Percentiles rank a stretch among this genome's conserved stretches.
phyloP scores from a whole-genome alignment of 1,140 invertebrate species.

The Phenacoccus solenopsis region DNA sequence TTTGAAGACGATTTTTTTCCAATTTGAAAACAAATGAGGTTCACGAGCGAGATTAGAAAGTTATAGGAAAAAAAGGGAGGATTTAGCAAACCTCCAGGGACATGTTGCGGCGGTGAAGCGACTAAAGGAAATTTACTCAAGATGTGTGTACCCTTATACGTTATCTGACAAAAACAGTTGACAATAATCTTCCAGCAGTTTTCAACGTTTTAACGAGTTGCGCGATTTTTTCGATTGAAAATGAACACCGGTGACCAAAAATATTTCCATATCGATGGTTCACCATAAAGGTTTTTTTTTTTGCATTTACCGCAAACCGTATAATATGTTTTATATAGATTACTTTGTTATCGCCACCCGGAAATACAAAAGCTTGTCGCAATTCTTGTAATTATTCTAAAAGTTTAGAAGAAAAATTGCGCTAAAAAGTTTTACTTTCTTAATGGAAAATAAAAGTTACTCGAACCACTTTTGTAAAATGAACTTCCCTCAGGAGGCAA shows the following conservation, averaged over 20 bases:
- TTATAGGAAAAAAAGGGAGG: not conserved
- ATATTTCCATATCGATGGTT: too few species aligned
- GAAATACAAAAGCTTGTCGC: not conserved
- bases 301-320: too few species aligned
- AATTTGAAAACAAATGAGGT: constrained; percentile 3
- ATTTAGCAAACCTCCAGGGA: not conserved
- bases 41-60: not conserved
- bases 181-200: not conserved
- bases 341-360: not conserved
- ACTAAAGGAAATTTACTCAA: not conserved
- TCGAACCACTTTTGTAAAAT: not conserved
- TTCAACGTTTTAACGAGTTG: not conserved
- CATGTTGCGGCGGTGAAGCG: not conserved
- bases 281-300: too few species aligned
- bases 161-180: not conserved
- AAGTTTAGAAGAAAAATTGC: not conserved
- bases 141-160: not conserved
- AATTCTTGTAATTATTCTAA: constrained; percentile 3
- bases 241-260: not conserved
- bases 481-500: not conserved
- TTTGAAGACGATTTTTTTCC: constrained; percentile 2
- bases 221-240: not conserved
- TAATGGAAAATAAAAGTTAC: not conserved
- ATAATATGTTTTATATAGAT: too few species aligned
- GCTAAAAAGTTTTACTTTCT: not conserved